These are phyloP conservation scores for Cromileptes altivelis DNA, from an alignment of 2,113 vertebrate genomes.

Conservation along the genomic window DNA sequence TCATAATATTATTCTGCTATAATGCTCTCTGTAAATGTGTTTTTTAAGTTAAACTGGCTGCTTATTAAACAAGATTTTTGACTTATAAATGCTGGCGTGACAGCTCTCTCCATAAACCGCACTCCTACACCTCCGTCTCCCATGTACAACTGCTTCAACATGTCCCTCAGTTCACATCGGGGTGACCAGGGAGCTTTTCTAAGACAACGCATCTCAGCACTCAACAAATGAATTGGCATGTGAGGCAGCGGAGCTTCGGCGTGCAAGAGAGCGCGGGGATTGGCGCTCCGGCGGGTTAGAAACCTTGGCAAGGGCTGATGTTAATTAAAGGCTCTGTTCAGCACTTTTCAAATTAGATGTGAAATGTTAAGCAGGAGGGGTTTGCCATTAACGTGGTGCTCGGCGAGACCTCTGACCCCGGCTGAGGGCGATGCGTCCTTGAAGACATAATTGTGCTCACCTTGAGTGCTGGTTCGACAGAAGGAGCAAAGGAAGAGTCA, in stretches of 20 bases:
- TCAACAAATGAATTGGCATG: conserved; percentile 61
- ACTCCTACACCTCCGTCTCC: conserved; percentile 39
- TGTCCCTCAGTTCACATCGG: conserved; percentile 38
- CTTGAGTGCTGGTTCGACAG: conserved; percentile 51
- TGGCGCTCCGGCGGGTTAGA: conserved; percentile 38
- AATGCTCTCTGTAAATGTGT: background rate
- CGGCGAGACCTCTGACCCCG: conserved; percentile 51
- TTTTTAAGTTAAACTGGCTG: conserved; percentile 9
- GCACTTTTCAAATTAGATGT: conserved; percentile 78
- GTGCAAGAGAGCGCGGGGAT: conserved; percentile 15
- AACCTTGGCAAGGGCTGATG: conserved; percentile 57
- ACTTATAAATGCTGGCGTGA: conserved; percentile 7
- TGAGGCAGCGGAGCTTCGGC: conserved; percentile 8
- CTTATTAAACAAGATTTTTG: conserved; percentile 36
- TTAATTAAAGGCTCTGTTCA: conserved; percentile 78
- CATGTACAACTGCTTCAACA: conserved; percentile 28
- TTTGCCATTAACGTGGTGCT: conserved; percentile 57
- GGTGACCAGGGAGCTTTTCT: conserved; percentile 35
- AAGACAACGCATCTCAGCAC: conserved; percentile 42
- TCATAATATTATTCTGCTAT: background rate
- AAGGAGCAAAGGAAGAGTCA: conserved; percentile 15
- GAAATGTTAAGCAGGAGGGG: conserved; percentile 74
- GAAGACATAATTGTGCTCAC: conserved; percentile 73
- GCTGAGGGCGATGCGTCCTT: conserved; percentile 66
- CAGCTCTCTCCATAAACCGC: conserved; percentile 38